A percentile compares a stretch with the other conserved stretches of the same genome.
Conservation (phyloP, 2,113 vertebrate species). For the Silurus meridionalis region DNA sequence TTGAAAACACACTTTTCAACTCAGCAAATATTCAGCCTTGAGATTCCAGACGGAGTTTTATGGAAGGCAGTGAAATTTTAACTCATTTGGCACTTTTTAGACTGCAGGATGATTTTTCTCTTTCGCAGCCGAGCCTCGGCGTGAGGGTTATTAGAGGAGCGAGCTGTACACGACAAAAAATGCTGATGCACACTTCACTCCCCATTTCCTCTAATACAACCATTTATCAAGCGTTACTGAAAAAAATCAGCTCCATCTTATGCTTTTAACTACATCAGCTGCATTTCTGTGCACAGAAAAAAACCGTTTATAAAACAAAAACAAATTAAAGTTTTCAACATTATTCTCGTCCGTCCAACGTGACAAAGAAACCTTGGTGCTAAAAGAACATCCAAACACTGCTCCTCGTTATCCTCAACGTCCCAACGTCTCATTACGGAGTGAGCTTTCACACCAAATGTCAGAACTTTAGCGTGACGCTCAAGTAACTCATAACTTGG, state of each 20-base stretch:
- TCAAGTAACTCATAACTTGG: neutral
- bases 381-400: neutral
- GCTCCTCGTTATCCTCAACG: conserved; percentile 29
- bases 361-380: neutral
- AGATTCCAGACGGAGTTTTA: neutral
- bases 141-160: conserved; percentile 30
- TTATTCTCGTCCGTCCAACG: neutral
- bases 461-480: neutral
- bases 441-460: neutral
- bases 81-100: conserved; percentile 40
- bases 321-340: neutral
- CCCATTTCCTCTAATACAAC: neutral
- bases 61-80: conserved; percentile 24
- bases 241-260: neutral
- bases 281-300: neutral
- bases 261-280: neutral
- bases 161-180: neutral
- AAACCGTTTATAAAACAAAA: no score
- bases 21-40: neutral
- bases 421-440: conserved; percentile 13
- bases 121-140: neutral
- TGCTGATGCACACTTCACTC: conserved; percentile 36
- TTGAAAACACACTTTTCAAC: neutral
- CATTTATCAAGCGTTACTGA: neutral
- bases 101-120: conserved; percentile 25